Percentiles rank a stretch among this genome's conserved stretches.
phyloP scores from a whole-genome alignment of 37 sponge, comb jelly and placozoan genomes.

The Chondrilla cf. caribensis region DNA sequence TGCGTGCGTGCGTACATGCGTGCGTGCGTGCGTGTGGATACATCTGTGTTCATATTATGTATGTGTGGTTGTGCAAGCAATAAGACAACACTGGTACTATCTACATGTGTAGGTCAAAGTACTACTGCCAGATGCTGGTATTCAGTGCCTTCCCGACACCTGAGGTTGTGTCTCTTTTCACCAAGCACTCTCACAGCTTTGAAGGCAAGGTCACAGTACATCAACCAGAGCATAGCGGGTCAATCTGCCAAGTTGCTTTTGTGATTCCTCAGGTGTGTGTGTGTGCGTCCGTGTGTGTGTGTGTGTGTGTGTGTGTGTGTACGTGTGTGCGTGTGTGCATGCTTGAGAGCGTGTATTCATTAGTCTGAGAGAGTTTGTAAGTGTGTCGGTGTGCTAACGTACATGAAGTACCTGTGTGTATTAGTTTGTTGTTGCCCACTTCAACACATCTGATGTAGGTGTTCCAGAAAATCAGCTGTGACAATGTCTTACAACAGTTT shows the following conservation, averaged over 20 bases:
- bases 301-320: neutral
- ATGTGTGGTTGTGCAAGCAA: constrained; percentile 1
- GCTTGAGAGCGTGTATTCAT: neutral
- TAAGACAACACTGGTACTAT: neutral
- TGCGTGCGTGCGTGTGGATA: too few species aligned
- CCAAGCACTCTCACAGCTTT: constrained; percentile 55
- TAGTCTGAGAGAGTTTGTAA: too few species aligned
- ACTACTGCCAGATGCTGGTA: constrained; percentile 85
- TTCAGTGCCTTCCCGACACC: constrained; percentile 70
- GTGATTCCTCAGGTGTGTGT: constrained; percentile 45
- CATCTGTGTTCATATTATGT: too few species aligned
- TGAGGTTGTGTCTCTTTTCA: constrained; percentile 78
- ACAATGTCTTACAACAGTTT: constrained; percentile 43
- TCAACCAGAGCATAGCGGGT: constrained; percentile 23
- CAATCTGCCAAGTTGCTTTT: constrained; percentile 52
- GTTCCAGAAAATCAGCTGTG: constrained; percentile 57
- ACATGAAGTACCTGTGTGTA: neutral
- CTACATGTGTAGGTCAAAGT: constrained; percentile 23
- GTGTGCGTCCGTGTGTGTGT: neutral
- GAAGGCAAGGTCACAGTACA: constrained; percentile 56
- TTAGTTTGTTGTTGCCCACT: too few species aligned
- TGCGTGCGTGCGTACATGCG: too few species aligned
- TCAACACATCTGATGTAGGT: too few species aligned
- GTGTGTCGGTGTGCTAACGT: neutral
- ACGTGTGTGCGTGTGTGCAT: neutral